These are phyloP conservation scores for Pitta sordida DNA, from an alignment of 2,113 vertebrate species.

Conservation along the genomic window DNA sequence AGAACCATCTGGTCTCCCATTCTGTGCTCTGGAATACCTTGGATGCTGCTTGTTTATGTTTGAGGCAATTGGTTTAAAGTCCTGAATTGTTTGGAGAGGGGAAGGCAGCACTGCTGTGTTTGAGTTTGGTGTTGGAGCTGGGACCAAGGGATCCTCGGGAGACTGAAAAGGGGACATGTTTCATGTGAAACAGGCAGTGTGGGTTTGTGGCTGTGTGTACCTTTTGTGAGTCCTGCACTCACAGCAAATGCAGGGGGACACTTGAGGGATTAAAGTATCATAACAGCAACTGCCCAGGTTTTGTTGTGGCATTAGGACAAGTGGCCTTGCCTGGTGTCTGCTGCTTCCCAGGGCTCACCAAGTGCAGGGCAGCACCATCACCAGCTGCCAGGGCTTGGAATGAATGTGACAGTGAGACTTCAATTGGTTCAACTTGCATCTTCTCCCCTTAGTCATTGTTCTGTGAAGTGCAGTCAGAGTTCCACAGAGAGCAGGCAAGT, in stretches of 20 bases:
- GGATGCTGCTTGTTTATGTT: background rate
- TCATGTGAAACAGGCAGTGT: rapidly evolving
- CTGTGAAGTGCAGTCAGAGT: constrained; percentile 46
- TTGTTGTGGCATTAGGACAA: background rate
- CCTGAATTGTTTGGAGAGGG: background rate
- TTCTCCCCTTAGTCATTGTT: constrained; percentile 57
- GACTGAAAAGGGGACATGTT: background rate
- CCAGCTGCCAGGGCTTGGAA: background rate
- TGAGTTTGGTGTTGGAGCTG: background rate
- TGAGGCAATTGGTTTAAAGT: background rate
- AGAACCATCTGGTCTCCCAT: background rate
- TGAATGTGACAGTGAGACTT: background rate
- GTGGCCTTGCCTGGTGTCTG: background rate
- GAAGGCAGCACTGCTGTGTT: background rate
- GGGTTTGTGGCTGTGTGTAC: background rate
- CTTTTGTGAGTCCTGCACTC: background rate
- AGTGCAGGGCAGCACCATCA: background rate
- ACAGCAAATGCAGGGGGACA: background rate
- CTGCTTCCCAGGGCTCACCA: background rate
- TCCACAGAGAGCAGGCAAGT: constrained; percentile 51
- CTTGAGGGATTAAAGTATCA: background rate
- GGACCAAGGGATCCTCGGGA: background rate
- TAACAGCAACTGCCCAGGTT: background rate
- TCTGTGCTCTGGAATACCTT: background rate
- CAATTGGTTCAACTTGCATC: constrained; percentile 50